Evolutionary conservation across 2,797 vertebrate species (phyloP).

Genomic region (Megaceryle alcyon): DNA sequence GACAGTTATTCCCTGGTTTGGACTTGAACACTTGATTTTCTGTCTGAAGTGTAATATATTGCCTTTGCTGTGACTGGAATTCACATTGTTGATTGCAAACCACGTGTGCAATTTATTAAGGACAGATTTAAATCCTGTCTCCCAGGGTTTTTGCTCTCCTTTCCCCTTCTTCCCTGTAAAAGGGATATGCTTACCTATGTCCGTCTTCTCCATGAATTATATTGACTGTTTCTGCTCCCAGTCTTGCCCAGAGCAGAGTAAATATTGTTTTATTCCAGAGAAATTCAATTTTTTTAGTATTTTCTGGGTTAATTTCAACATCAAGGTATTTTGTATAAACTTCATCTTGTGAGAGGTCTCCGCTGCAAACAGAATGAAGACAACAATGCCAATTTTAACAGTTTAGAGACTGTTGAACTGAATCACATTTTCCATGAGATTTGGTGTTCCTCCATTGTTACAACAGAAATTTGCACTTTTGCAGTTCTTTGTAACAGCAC

Average conservation of each 20-base stretch:
- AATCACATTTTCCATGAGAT: neutral
- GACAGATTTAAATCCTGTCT: neutral
- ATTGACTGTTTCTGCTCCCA: constrained; percentile 62
- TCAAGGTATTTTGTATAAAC: constrained; percentile 69
- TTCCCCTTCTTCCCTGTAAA: neutral
- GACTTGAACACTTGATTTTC: neutral
- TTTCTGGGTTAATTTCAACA: constrained; percentile 55
- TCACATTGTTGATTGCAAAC: neutral
- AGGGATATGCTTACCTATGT: constrained; percentile 6
- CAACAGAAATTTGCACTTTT: neutral
- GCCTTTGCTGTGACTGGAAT: neutral
- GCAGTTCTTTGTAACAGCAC: neutral
- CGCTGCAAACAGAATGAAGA: constrained; percentile 48
- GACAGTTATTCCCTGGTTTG: neutral
- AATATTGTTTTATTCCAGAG: constrained; percentile 70
- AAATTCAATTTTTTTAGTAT: constrained; percentile 64
- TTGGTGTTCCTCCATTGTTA: neutral
- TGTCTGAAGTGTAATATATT: neutral
- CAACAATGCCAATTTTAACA: neutral
- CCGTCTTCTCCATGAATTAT: constrained; percentile 60
- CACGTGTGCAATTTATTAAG: neutral
- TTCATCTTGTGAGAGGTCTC: constrained; percentile 51
- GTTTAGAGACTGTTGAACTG: neutral
- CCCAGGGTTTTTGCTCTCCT: neutral
- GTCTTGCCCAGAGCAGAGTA: constrained; percentile 38